phyloP scores from a whole-genome alignment of 2,888 invertebrate genomes.

The Chrysopilus asiliformis region DNA sequence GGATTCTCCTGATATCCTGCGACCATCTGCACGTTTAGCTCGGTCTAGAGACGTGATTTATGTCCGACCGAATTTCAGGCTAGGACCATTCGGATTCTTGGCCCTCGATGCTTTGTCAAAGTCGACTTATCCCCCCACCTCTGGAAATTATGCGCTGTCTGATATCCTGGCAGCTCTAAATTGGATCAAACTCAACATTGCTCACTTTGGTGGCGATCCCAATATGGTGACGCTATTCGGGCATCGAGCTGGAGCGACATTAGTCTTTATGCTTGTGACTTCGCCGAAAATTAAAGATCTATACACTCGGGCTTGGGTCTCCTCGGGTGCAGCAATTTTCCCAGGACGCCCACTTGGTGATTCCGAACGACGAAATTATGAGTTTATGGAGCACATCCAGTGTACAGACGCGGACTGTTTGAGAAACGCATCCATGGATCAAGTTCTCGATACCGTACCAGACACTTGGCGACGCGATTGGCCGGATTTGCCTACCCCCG shows the following conservation, averaged over 20 bases:
- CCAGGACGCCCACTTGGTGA: constrained; percentile 49
- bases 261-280: constrained; percentile 59
- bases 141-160: constrained; percentile 76
- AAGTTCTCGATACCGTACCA: constrained; percentile 55
- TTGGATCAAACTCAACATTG: constrained; percentile 72
- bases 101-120: constrained; percentile 57
- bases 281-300: constrained; percentile 46
- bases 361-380: constrained; percentile 46
- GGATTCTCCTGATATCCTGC: constrained; percentile 54
- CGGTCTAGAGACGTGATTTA: constrained; percentile 68
- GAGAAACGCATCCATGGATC: constrained; percentile 39
- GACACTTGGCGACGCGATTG: constrained; percentile 54
- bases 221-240: constrained; percentile 68
- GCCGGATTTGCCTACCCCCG: constrained; percentile 39
- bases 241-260: constrained; percentile 72
- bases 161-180: constrained; percentile 63
- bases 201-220: constrained; percentile 71
- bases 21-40: constrained; percentile 65
- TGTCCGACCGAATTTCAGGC: constrained; percentile 74
- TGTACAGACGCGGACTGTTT: constrained; percentile 48
- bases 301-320: constrained; percentile 66
- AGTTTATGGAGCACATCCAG: constrained; percentile 43
- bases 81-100: constrained; percentile 68
- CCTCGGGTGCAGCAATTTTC: constrained; percentile 60
- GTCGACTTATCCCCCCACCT: constrained; percentile 55